Base-by-base conservation (phyloP, 2,113 vertebrate species). In the Neopipo cinnamomea region DNA sequence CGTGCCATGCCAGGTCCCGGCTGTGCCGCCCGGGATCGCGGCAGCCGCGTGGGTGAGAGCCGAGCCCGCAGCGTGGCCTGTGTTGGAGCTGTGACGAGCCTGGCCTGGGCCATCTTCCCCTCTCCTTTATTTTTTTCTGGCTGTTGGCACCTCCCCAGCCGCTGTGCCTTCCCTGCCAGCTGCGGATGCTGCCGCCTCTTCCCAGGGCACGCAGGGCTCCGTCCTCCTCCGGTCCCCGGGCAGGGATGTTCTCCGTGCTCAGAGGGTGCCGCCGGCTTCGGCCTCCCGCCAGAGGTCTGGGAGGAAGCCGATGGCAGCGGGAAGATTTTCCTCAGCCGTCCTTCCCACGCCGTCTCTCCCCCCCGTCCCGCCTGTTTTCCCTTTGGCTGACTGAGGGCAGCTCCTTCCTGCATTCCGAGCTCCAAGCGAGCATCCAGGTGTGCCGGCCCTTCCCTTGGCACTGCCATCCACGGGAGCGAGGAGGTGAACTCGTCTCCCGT, bases 331-430 rank as follows among this genome's bases (percentile, higher is more conserved):
- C 19, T 37, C 0, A 52, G 63, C 44, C 31, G 3, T 13, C 73
- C n/a, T 80, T 39, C 42, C 52, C 3, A 2, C 6, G 4, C 73
- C 1, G 1, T 37, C 58, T 50, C 1, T 0, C 9, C 62, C n/a
- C 42, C 33, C 22, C 9, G 4, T 6, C 46, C 11, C 0, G 22
- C 61, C 63, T 17, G 4, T 50, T 85, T 44, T 37, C 27, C 55
- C 20, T 28, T 19, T 3, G 15, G 24, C 47, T 6, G 0, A 6
- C 35, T 0, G 1, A 91, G 49, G 44, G 59, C 85, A 89, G 61
- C 53, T 55, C 56, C 74, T 46, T 47, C 23, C 88, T 5, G 25
- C 47, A 3, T 46, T 46, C 92, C 11, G 19, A 33, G 53, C 73
- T 15, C 59, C 7, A 18, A 52, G 39, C 1, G 53, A 89, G 65